A percentile compares a stretch with the other conserved stretches of the same genome.
phyloP scores from a whole-genome alignment of 2,113 vertebrate species.

The Megaceryle torquata region DNA sequence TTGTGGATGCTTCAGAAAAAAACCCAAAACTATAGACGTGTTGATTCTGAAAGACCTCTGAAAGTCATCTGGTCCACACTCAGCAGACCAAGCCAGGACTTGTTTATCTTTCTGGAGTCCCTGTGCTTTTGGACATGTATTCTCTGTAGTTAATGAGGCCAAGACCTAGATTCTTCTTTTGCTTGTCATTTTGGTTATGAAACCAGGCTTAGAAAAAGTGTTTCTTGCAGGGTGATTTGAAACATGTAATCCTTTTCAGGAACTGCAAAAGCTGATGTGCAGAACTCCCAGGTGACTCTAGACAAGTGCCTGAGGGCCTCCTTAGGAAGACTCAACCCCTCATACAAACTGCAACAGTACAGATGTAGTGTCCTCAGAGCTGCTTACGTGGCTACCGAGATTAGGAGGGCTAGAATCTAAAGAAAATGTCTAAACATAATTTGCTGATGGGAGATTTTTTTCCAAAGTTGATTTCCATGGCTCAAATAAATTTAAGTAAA shows the following conservation, averaged over 20 bases:
- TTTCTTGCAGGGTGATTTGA: not conserved
- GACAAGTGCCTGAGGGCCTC: not conserved
- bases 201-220: not conserved
- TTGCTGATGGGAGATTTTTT: not conserved
- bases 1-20: not conserved
- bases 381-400: not conserved
- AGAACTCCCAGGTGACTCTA: not conserved
- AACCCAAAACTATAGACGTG: not conserved
- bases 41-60: not conserved
- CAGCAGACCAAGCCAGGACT: not conserved
- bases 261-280: not conserved
- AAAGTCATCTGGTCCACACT: not conserved
- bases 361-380: not conserved
- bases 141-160: not conserved
- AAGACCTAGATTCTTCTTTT: not conserved
- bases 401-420: not conserved
- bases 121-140: not conserved
- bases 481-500: not conserved
- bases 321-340: not conserved
- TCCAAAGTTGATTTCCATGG: not conserved
- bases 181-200: not conserved
- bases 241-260: not conserved
- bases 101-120: not conserved
- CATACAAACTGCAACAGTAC: not conserved
- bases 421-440: not conserved